Percentiles rank a stretch among this genome's conserved stretches.
Evolutionary conservation across 1,140 invertebrate species (phyloP).

Genomic region (Drosophila trapezifrons): DNA sequence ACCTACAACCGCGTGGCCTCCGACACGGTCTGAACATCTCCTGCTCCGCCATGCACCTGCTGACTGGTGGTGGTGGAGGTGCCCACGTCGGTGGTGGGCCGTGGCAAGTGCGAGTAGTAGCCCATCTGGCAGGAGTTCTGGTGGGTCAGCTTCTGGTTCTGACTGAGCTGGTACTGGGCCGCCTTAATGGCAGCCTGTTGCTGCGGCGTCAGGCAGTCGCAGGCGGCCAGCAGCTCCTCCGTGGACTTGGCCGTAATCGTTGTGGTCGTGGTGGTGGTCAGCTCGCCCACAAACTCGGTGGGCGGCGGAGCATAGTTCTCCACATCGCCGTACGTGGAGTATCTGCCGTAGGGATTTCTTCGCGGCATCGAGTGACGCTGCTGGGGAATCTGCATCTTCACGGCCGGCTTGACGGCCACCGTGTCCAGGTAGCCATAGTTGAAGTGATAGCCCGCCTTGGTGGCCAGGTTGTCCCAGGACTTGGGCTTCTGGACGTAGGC

Average conservation of each 20-base stretch:
- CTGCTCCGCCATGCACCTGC: conserved; percentile 43
- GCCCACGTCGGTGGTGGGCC: conserved; percentile 72
- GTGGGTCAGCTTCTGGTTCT: conserved; percentile 74
- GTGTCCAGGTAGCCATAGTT: conserved; percentile 92
- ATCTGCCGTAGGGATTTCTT: conserved; percentile 85
- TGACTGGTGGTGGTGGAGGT: conserved; percentile 62
- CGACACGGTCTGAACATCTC: conserved; percentile 73
- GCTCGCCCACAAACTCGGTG: conserved; percentile 84
- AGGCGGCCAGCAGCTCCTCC: conserved; percentile 88
- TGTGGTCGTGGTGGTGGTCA: conserved; percentile 85
- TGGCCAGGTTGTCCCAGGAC: conserved; percentile 94
- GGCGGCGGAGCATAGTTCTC: conserved; percentile 83
- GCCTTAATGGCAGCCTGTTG: conserved; percentile 74
- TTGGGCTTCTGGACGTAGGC: conserved; percentile 89
- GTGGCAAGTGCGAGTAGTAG: conserved; percentile 81
- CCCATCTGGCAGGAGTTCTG: conserved; percentile 81
- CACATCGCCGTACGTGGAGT: conserved; percentile 83
- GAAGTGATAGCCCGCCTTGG: conserved; percentile 92
- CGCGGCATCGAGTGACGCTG: conserved; percentile 85
- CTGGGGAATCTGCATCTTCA: conserved; percentile 85
- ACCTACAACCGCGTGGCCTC: conserved; percentile 80
- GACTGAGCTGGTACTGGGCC: conserved; percentile 76
- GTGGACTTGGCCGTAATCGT: conserved; percentile 89
- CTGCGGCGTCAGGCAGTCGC: conserved; percentile 68
- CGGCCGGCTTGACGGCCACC: conserved; percentile 85